Base-by-base conservation (phyloP, 2,797 vertebrate species). In the Sebastiscus albofasciatus region DNA sequence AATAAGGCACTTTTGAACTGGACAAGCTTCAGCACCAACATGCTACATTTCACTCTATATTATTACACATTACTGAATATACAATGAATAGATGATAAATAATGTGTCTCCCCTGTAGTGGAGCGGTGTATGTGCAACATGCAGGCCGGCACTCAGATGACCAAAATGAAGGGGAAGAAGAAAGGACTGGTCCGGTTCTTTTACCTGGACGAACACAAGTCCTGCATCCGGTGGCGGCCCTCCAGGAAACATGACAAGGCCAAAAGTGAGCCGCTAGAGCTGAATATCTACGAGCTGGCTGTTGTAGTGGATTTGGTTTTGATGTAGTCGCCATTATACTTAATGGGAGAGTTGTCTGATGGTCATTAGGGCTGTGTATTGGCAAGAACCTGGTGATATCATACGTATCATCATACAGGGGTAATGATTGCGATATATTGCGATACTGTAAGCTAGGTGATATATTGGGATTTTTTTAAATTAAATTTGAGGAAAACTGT, bases 241-340 rank as follows among this genome's bases (percentile, higher is more conserved):
- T 99, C 98, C 0, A 96, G 97, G 55, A 99, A 99, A 92, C 97
- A 97, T 0, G 97, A 99, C 93, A 98, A 96, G 85, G 98, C 98
- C 88, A 99, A 99, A 94, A 99, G 98, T 99, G 91, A 98, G 97
- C 87, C 4, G 29, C 6, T 42, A 0, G 39, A 42, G 0, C 9
- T 56, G 6, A 49, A 14, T 22, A 16, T 22, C 12, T 14, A 18
- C 4, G 39, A 31, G 14, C 7, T 33, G 34, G 18, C 49, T 70
- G 46, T 29, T 3, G 4, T 31, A 5, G 13, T n/a, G 26, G 33
- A 55, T 67, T 26, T 54, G 20, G 31, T 42, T 60, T 58, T 46
- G 20, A 70, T 26, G 6, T 52, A 29, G n/a, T 8, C 13, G 1
- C 5, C 3, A 36, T 5, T 20, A 26, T 26, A 1, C 60, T 36